Evolutionary conservation across 2,888 invertebrate genomes (phyloP).

Genomic region (Cephus pulcher): DNA sequence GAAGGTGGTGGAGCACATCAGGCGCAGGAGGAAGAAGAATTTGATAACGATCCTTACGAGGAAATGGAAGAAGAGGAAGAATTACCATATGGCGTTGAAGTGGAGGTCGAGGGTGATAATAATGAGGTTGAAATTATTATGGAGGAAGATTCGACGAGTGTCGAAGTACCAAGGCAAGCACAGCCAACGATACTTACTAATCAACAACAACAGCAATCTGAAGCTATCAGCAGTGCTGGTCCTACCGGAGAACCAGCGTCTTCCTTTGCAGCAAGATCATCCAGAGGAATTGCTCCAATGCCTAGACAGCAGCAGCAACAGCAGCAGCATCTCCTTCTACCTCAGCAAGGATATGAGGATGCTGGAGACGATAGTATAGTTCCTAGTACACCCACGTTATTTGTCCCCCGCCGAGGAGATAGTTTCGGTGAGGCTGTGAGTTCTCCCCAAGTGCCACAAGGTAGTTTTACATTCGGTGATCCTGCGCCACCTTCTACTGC

Average conservation of each 20-base stretch:
- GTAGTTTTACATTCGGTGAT: constrained; percentile 76
- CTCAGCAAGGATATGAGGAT: constrained; percentile 73
- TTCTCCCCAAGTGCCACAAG: constrained; percentile 82
- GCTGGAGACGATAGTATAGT: constrained; percentile 84
- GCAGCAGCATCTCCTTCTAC: constrained; percentile 68
- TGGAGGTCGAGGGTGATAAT: constrained; percentile 71
- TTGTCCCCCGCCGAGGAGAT: constrained; percentile 84
- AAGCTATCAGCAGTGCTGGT: constrained; percentile 80
- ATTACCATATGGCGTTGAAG: constrained; percentile 59
- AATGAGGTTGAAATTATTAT: constrained; percentile 73
- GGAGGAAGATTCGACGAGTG: constrained; percentile 71
- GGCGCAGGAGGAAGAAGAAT: constrained; percentile 67
- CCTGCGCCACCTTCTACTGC: constrained; percentile 59
- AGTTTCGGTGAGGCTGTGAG: constrained; percentile 93
- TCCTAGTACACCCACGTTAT: constrained; percentile 89
- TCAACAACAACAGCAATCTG: constrained; percentile 73
- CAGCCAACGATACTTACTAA: constrained; percentile 66
- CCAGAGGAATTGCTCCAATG: constrained; percentile 69
- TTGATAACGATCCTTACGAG: constrained; percentile 68
- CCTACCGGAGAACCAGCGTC: constrained; percentile 61
- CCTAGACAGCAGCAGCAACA: constrained; percentile 68
- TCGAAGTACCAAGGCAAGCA: constrained; percentile 73
- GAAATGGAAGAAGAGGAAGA: constrained; percentile 65
- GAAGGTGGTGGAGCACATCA: constrained; percentile 69
- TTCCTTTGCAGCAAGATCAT: constrained; percentile 55